Conservation (phyloP, 2,888 invertebrate genomes). For the Yponomeuta plumbellus region DNA sequence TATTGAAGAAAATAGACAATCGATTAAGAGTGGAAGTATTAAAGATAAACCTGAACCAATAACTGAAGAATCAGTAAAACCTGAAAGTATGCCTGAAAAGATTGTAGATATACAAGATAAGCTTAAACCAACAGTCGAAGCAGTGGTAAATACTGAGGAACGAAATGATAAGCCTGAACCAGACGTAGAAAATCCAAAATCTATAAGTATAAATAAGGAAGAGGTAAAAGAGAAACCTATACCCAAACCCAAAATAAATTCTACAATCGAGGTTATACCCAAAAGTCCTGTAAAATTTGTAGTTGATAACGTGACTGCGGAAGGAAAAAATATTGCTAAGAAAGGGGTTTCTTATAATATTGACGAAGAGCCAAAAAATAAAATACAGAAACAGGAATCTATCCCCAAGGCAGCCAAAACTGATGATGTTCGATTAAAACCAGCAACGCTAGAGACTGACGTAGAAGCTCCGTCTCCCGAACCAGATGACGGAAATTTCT, state of each 20-base stretch:
- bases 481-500: conserved; percentile 76
- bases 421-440: not conserved
- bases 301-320: conserved; percentile 76
- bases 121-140: conserved; percentile 18
- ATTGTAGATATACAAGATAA: conserved; percentile 21
- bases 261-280: conserved; percentile 69
- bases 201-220: not conserved
- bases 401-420: not conserved
- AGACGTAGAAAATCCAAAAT: not conserved
- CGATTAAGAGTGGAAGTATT: conserved; percentile 34
- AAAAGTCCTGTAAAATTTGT: conserved; percentile 70
- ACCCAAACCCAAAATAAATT: conserved; percentile 59
- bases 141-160: not conserved
- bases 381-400: not conserved
- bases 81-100: not conserved
- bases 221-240: conserved; percentile 26
- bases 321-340: conserved; percentile 65
- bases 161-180: conserved; percentile 25
- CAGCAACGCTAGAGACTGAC: not conserved
- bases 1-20: conserved; percentile 64
- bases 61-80: not conserved
- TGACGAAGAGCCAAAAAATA: conserved; percentile 32
- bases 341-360: conserved; percentile 55
- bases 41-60: conserved; percentile 12
- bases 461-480: conserved; percentile 45